A percentile compares a stretch with the other conserved stretches of the same genome.
phyloP scores from a whole-genome alignment of 1,140 invertebrate genomes.

The Drosophila quadrilineata region DNA sequence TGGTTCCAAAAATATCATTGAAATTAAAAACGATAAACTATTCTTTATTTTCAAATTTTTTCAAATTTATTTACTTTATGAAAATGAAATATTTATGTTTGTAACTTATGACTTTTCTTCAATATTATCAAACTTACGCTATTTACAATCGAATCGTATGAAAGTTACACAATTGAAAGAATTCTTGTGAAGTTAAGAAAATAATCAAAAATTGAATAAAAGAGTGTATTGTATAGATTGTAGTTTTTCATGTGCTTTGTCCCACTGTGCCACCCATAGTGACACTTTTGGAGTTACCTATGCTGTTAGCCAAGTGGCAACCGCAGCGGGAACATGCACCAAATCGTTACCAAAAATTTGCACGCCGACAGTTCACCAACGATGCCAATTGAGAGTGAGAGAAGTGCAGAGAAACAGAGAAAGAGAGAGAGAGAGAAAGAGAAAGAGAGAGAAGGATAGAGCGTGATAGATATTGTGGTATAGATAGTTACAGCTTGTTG shows the following conservation, averaged over 20 bases:
- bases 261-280: conserved; percentile 2
- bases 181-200: no score
- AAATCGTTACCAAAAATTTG: conserved; percentile 69
- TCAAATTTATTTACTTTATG: no score
- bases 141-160: no score
- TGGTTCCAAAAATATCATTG: no score
- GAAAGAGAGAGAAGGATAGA: not conserved
- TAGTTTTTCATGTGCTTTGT: not conserved
- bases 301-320: conserved; percentile 52
- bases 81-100: no score
- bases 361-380: conserved; percentile 46
- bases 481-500: not conserved
- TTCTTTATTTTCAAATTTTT: no score
- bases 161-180: no score
- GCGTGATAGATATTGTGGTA: not conserved
- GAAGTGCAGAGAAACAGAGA: not conserved
- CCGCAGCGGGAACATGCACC: conserved; percentile 61
- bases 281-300: conserved; percentile 12
- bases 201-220: no score
- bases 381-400: conserved; percentile 21
- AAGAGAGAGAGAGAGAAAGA: not conserved
- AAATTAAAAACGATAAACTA: no score
- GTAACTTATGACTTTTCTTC: no score
- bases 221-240: not conserved
- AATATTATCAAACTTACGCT: no score